Evolutionary conservation across 1,140 invertebrate species (phyloP).

Genomic region (Drosophila guanche): DNA sequence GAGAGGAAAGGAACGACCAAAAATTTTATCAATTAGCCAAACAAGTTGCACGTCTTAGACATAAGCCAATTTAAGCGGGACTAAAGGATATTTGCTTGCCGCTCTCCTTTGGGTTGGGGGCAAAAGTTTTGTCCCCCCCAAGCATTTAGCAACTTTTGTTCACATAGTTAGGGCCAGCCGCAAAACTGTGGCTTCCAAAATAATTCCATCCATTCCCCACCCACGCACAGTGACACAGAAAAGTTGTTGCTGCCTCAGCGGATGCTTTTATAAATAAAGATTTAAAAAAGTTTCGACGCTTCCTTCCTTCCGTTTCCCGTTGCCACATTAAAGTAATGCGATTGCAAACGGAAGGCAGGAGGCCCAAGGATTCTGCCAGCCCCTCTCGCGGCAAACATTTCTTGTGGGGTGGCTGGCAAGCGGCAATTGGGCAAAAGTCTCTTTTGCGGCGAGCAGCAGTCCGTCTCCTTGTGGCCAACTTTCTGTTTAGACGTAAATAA

Average conservation of each 20-base stretch:
- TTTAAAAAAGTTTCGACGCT: constrained; percentile 70
- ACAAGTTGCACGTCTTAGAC: constrained; percentile 60
- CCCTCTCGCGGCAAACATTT: too few relatives aligned
- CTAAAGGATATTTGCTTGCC: neutral
- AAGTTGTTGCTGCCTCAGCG: constrained; percentile 57
- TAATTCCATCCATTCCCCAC: constrained; percentile 62
- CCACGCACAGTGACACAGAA: constrained; percentile 21
- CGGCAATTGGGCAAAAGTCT: constrained; percentile 45
- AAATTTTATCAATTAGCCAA: constrained; percentile 37
- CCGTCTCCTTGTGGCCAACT: constrained; percentile 26
- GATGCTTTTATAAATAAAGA: constrained; percentile 78
- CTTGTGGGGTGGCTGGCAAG: neutral
- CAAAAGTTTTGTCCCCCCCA: constrained; percentile 53
- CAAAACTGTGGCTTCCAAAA: constrained; percentile 68
- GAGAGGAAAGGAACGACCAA: constrained; percentile 75
- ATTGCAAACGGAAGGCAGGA: constrained; percentile 59
- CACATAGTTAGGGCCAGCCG: constrained; percentile 49
- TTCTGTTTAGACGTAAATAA: constrained; percentile 55
- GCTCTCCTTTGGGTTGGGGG: constrained; percentile 13
- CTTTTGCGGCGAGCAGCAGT: constrained; percentile 23
- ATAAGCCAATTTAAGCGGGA: constrained; percentile 27
- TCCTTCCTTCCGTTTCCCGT: constrained; percentile 18
- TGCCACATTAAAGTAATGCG: constrained; percentile 71
- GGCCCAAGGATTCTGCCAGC: constrained; percentile 43
- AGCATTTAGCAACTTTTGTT: constrained; percentile 61